phyloP scores from a whole-genome alignment of 23 tunicate genomes.

The Botrylloides violaceus region DNA sequence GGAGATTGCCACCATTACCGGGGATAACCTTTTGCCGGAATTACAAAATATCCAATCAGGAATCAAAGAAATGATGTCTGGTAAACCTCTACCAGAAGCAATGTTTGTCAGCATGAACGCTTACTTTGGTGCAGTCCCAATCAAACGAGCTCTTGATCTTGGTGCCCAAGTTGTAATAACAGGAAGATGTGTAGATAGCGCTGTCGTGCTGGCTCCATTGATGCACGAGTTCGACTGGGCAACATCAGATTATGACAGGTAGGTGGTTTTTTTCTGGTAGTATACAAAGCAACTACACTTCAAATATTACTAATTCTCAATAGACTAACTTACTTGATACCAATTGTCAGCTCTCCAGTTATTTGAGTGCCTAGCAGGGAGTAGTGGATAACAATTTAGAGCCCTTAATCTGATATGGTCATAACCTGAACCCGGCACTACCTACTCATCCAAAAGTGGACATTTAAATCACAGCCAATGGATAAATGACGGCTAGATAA shows the following conservation, averaged over 20 bases:
- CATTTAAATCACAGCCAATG: no score
- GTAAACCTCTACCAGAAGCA: constrained; percentile 34
- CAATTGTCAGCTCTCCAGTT: no score
- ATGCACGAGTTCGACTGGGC: constrained; percentile 87
- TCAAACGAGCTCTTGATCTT: constrained; percentile 54
- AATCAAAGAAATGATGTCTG: constrained; percentile 36
- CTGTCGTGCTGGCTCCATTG: constrained; percentile 81
- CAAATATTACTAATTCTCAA: no score
- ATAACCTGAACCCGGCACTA: no score
- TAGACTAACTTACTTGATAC: no score
- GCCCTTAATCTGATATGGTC: no score
- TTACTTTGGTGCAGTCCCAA: constrained; percentile 86
- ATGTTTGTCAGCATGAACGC: constrained; percentile 86
- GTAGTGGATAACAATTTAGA: background rate
- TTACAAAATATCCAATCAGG: constrained; percentile 6
- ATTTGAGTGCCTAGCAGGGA: background rate
- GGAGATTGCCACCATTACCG: constrained; percentile 19
- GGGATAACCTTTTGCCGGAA: constrained; percentile 63
- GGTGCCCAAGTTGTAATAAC: constrained; percentile 92
- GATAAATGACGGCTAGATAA: no score
- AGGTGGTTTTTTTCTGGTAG: background rate
- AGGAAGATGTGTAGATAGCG: constrained; percentile 91
- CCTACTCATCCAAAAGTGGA: no score
- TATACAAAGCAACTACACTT: no score
- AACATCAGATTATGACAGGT: constrained; percentile 67